Evolutionary conservation across 2,797 vertebrate genomes (phyloP).

Genomic region (Australoheros facetus): DNA sequence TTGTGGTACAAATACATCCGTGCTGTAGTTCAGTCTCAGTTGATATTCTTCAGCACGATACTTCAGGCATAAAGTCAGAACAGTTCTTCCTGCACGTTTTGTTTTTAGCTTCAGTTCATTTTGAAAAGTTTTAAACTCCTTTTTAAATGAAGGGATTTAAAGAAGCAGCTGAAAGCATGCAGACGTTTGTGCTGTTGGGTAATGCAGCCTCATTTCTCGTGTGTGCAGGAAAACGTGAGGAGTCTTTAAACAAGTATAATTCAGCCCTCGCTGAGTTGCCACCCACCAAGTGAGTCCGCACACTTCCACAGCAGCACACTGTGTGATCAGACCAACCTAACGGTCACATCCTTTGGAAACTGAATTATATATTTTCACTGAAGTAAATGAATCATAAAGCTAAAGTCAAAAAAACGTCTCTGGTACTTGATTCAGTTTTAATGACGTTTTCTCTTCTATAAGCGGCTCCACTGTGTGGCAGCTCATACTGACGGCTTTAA

Average conservation of each 20-base stretch:
- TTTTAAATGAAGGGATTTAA: neutral
- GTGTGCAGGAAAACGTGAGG: constrained; percentile 77
- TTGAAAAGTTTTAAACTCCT: neutral
- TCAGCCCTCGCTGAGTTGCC: constrained; percentile 73
- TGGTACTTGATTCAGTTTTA: no score
- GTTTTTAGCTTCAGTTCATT: neutral
- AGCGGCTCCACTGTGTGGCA: neutral
- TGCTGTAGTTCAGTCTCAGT: neutral
- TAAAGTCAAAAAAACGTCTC: no score
- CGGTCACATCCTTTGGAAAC: constrained; percentile 17
- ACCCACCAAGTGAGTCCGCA: constrained; percentile 71
- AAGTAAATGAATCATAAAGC: no score
- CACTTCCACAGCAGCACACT: neutral
- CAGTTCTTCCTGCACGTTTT: neutral
- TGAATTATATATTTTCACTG: neutral
- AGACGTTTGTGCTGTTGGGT: neutral
- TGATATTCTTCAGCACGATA: neutral
- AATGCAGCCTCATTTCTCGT: neutral
- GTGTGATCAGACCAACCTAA: neutral
- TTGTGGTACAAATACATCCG: neutral
- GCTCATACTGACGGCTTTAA: neutral
- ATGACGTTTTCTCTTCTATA: neutral
- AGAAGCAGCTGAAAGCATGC: no score
- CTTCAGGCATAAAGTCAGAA: no score
- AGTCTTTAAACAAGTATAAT: constrained; percentile 75